These are phyloP conservation scores for Chiloscyllium plagiosum DNA, from an alignment of 2,113 vertebrate genomes.

Conservation along the genomic window DNA sequence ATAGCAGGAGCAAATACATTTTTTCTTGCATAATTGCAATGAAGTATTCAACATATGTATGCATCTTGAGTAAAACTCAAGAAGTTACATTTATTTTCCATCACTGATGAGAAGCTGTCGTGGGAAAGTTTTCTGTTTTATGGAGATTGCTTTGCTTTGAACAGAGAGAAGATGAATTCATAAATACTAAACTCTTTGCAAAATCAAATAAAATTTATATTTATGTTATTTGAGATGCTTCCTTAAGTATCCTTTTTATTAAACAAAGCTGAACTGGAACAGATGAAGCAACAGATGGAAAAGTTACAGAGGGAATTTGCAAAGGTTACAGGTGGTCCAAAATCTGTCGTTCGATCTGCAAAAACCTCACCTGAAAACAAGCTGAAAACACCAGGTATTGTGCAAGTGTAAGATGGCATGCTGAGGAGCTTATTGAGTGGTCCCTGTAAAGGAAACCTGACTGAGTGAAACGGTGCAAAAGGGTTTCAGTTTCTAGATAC, in stretches of 20 bases:
- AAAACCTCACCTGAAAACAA: background rate
- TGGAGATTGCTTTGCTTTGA: background rate
- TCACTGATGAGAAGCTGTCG: background rate
- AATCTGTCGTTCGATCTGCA: background rate
- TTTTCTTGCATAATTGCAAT: background rate
- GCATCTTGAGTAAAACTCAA: background rate
- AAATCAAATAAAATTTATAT: background rate
- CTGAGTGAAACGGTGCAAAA: background rate
- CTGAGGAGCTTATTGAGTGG: background rate
- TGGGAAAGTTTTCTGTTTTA: background rate
- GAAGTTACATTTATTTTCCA: background rate
- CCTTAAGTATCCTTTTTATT: background rate
- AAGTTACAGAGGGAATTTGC: conserved; percentile 56
- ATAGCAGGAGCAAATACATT: background rate
- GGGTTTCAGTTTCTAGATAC: background rate
- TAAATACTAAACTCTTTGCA: background rate
- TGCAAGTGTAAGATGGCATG: background rate
- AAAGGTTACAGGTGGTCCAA: background rate
- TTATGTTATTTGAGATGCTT: background rate
- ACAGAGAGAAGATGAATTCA: background rate
- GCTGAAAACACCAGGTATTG: background rate
- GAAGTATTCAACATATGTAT: background rate
- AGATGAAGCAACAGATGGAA: conserved; percentile 63
- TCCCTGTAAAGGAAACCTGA: background rate
- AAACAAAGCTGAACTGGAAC: conserved; percentile 52